A percentile compares a stretch with the other conserved stretches of the same genome.
Evolutionary conservation across 2,113 vertebrate genomes (phyloP).

Genomic region (Castor canadensis): DNA sequence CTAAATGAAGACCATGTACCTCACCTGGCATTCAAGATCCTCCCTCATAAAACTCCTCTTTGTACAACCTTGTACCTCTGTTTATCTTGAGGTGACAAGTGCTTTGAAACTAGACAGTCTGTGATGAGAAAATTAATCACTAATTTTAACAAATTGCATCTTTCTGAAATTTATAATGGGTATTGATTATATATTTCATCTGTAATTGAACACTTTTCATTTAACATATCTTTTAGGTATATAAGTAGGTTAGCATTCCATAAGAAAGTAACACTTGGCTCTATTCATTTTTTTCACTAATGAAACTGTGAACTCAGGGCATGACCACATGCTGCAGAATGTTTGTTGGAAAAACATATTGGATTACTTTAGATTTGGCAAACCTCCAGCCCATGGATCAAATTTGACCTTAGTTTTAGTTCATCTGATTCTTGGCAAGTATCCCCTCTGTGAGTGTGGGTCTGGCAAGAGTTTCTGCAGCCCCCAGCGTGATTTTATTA

Average conservation of each 20-base stretch:
- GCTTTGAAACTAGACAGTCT: not conserved
- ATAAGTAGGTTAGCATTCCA: not conserved
- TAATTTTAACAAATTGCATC: conserved; percentile 37
- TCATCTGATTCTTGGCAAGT: conserved; percentile 4
- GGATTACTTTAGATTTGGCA: conserved; percentile 33
- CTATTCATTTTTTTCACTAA: not conserved
- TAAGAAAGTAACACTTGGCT: not conserved
- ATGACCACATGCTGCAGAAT: not conserved
- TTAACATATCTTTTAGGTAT: conserved; percentile 20
- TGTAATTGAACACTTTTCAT: not conserved
- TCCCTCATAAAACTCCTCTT: not conserved
- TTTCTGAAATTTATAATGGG: not conserved
- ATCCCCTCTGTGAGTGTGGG: not conserved
- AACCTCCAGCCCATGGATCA: not conserved
- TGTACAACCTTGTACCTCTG: not conserved
- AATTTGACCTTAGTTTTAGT: not conserved
- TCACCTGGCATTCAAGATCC: not conserved
- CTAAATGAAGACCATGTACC: not conserved
- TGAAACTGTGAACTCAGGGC: not conserved
- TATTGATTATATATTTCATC: not conserved
- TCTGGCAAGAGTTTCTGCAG: not conserved
- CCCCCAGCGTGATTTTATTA: not conserved
- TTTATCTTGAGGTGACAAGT: not conserved
- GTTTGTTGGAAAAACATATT: not conserved
- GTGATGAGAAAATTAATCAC: not conserved